A percentile compares a stretch with the other conserved stretches of the same genome.
Conservation (phyloP, 1,140 invertebrate species). For the Camponotus pennsylvanicus region DNA sequence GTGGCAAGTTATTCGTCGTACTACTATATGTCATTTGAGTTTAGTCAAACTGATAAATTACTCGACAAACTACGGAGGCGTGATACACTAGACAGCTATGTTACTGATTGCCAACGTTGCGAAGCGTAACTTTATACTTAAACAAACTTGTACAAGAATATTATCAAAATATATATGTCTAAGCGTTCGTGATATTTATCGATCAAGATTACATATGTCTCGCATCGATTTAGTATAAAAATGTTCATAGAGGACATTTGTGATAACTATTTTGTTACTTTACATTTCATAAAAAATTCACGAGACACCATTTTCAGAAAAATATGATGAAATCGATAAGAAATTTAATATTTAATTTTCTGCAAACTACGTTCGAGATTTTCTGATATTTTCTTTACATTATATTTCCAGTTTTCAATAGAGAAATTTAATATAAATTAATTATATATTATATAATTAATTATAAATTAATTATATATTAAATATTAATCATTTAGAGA, state of each 20-base stretch:
- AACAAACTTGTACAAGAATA: constrained; percentile 29
- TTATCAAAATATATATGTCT: constrained; percentile 8
- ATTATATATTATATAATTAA: too few relatives aligned
- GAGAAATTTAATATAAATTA: neutral
- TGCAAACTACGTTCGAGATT: neutral
- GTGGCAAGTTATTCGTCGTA: neutral
- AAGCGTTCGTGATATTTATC: neutral
- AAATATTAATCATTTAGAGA: neutral
- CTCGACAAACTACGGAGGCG: constrained; percentile 30
- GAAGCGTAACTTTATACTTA: constrained; percentile 21
- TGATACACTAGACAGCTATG: constrained; percentile 12
- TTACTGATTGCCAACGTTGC: constrained; percentile 18
- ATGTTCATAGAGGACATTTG: neutral
- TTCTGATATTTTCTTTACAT: neutral
- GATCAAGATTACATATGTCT: neutral
- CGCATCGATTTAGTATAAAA: constrained; percentile 7
- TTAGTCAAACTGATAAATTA: constrained; percentile 47
- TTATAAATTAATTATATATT: neutral
- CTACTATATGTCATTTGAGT: constrained; percentile 6
- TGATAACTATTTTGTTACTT: neutral
- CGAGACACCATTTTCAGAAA: neutral
- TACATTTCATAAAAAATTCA: neutral
- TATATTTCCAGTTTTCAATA: neutral
- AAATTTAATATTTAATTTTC: neutral
- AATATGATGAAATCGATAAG: neutral